phyloP scores from a whole-genome alignment of 2,113 vertebrate genomes.

The Pelecanoides urinatrix region DNA sequence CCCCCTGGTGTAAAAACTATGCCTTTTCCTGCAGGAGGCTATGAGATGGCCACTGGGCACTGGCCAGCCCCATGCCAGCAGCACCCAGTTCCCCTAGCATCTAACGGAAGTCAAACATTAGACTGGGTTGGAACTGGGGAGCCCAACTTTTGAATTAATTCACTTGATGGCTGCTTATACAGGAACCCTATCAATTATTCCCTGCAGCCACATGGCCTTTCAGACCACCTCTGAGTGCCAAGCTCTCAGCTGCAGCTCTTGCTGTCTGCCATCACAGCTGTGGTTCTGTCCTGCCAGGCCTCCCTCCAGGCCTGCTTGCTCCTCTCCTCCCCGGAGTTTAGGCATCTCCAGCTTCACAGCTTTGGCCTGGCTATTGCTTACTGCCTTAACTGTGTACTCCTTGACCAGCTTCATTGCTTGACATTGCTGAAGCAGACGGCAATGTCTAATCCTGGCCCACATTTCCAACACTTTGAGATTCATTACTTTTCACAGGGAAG shows the following conservation, averaged over 20 bases:
- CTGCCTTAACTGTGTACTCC: background rate
- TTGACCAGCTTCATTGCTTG: background rate
- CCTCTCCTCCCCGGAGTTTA: background rate
- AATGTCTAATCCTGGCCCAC: background rate
- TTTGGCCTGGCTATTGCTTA: background rate
- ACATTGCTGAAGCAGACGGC: background rate
- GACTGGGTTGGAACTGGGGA: background rate
- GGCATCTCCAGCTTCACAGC: background rate
- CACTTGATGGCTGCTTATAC: background rate
- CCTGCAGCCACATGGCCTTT: background rate
- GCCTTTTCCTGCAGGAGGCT: background rate
- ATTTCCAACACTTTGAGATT: background rate
- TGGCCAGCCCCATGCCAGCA: background rate
- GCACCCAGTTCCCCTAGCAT: background rate
- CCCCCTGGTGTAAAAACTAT: background rate
- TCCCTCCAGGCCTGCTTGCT: background rate
- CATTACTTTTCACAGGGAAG: background rate
- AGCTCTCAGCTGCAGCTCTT: background rate
- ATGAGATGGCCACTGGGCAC: background rate
- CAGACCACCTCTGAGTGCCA: background rate
- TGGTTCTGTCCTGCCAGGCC: background rate
- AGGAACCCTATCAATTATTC: background rate
- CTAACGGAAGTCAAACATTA: background rate
- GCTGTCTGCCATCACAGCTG: background rate
- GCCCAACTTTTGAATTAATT: background rate